Percentiles rank a stretch among this genome's conserved stretches.
Conservation (phyloP, 53 echinoderm and acorn worm genomes). For the Mesocentrotus franciscanus region DNA sequence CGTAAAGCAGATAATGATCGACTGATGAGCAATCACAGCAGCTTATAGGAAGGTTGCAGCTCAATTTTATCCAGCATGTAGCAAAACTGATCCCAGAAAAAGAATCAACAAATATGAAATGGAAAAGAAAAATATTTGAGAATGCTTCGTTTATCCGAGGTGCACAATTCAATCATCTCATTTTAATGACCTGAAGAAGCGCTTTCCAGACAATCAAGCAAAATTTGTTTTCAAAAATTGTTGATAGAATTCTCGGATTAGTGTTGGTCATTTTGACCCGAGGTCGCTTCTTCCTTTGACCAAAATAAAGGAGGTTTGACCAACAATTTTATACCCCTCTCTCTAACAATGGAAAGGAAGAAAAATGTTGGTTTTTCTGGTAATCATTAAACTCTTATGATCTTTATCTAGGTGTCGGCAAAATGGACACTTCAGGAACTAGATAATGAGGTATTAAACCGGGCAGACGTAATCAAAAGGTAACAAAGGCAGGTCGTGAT, state of each 20-base stretch:
- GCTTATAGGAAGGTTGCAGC: background rate
- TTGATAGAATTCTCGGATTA: slow-evolving; percentile 14
- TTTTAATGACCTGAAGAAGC: background rate
- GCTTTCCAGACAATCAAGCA: background rate
- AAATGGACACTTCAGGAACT: slow-evolving; percentile 6
- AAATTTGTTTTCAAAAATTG: slow-evolving; percentile 2
- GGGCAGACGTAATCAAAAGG: background rate
- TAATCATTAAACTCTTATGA: slow-evolving; percentile 31
- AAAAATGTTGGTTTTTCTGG: slow-evolving; percentile 52
- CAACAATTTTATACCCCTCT: background rate
- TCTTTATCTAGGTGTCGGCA: slow-evolving; percentile 28
- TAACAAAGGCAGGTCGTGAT: background rate
- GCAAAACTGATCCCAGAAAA: background rate
- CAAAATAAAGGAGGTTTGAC: background rate
- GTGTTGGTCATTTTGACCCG: slow-evolving; percentile 31
- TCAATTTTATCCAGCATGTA: background rate
- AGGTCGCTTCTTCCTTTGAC: background rate
- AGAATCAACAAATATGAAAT: background rate
- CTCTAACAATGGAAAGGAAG: background rate
- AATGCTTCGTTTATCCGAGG: background rate
- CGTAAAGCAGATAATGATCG: no score
- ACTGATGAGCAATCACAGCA: no score
- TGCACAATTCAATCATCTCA: background rate
- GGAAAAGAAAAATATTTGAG: background rate
- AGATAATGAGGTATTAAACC: slow-evolving; percentile 27